Evolutionary conservation across 2,113 vertebrate species (phyloP).

Genomic region (Passer domesticus): DNA sequence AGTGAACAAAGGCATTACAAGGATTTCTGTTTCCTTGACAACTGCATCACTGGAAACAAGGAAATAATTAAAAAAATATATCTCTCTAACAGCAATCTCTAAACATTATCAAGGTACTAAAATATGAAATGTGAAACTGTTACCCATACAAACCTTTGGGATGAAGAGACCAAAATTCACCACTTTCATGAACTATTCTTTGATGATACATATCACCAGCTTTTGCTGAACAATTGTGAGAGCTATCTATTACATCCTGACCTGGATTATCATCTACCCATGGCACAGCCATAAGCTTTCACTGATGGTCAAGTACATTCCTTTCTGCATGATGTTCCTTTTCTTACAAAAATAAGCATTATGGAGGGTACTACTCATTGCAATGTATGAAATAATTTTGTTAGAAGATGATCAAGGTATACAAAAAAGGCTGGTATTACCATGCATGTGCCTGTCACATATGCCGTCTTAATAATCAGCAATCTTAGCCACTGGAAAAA

Average conservation of each 20-base stretch:
- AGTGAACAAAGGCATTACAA: conserved; percentile 57
- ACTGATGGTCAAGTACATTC: background rate
- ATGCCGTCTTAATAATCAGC: background rate
- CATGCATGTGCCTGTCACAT: background rate
- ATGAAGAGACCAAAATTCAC: background rate
- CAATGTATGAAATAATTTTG: background rate
- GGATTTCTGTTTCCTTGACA: conserved; percentile 77
- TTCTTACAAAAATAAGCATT: background rate
- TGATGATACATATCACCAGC: background rate
- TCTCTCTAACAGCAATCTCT: conserved; percentile 16
- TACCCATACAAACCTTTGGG: background rate
- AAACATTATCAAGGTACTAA: conserved; percentile 14
- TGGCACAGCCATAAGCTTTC: background rate
- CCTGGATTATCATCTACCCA: background rate
- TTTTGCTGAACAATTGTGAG: background rate
- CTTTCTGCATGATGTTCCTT: background rate
- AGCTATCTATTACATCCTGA: background rate
- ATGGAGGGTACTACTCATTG: background rate
- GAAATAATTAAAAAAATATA: conserved; percentile 72
- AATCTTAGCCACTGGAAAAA: background rate
- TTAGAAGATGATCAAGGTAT: background rate
- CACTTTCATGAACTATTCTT: background rate
- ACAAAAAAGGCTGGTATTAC: background rate
- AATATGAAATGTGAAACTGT: background rate
- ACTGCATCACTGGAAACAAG: conserved; percentile 71